Evolutionary conservation across 2,113 vertebrate species (phyloP).

Genomic region (Crotalus tigris): DNA sequence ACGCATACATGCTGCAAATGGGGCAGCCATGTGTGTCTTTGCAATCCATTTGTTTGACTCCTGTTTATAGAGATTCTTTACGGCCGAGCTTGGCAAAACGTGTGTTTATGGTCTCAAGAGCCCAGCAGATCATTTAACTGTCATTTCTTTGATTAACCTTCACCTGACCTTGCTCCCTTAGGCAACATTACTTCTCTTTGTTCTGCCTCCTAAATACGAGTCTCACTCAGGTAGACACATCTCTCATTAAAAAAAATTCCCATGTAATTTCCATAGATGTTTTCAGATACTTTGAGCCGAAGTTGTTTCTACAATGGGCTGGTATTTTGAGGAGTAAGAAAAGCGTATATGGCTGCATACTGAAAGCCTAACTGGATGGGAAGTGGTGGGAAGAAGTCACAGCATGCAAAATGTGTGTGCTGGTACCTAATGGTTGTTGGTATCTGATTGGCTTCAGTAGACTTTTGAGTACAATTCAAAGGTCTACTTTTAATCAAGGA

Average conservation of each 20-base stretch:
- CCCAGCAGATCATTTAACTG: constrained; percentile 62
- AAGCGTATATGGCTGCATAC: neutral
- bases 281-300: neutral
- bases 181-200: constrained; percentile 56
- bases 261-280: neutral
- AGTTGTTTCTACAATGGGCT: neutral
- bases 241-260: neutral
- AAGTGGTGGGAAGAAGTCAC: neutral
- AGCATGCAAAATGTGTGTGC: neutral
- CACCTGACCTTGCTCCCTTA: constrained; percentile 62
- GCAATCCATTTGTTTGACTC: constrained; percentile 13
- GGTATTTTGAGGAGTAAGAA: neutral
- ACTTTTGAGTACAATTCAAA: neutral
- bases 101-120: constrained; percentile 50
- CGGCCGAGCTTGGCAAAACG: neutral
- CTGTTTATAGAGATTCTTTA: constrained; percentile 43
- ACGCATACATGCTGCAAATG: neutral
- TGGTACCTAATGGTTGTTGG: neutral
- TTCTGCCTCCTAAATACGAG: constrained; percentile 40
- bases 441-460: neutral
- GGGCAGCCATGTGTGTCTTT: neutral
- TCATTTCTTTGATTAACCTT: constrained; percentile 80
- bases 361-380: neutral
- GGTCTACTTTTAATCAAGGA: neutral
- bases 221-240: constrained; percentile 48